Conservation (phyloP, 2,113 vertebrate species). For the Tenebrosternarchus preto region DNA sequence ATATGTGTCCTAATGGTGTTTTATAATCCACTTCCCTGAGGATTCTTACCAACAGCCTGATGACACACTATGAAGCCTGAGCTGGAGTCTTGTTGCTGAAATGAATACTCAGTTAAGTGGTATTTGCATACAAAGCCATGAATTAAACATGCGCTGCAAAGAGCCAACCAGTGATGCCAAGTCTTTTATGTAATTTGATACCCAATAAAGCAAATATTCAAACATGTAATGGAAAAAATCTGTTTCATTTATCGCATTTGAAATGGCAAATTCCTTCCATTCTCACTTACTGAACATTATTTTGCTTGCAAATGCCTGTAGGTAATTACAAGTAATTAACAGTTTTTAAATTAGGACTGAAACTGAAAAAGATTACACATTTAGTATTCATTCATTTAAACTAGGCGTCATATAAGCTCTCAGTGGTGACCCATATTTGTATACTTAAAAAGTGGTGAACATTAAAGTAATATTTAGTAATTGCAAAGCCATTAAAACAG, state of each 20-base stretch:
- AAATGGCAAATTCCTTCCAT: not conserved
- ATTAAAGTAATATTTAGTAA: not conserved
- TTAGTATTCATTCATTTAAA: not conserved
- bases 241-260: not conserved
- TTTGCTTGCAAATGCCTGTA: not conserved
- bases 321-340: not conserved
- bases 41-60: slow-evolving; percentile 40
- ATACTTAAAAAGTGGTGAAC: not conserved
- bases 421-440: not conserved
- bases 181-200: not conserved
- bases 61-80: slow-evolving; percentile 30
- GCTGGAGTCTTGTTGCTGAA: slow-evolving; percentile 23
- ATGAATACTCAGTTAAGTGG: slow-evolving; percentile 33
- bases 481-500: not conserved
- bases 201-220: not conserved
- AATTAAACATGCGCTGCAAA: slow-evolving; percentile 17
- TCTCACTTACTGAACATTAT: not conserved
- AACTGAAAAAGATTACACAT: too few relatives aligned
- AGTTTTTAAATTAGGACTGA: not conserved
- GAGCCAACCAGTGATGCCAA: not conserved
- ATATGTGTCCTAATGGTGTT: slow-evolving; percentile 39
- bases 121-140: slow-evolving; percentile 30
- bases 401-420: not conserved
- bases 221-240: not conserved
- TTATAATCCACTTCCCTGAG: slow-evolving; percentile 48